Evolutionary conservation across 1,140 invertebrate genomes (phyloP).

Genomic region (Anastatus disparis): DNA sequence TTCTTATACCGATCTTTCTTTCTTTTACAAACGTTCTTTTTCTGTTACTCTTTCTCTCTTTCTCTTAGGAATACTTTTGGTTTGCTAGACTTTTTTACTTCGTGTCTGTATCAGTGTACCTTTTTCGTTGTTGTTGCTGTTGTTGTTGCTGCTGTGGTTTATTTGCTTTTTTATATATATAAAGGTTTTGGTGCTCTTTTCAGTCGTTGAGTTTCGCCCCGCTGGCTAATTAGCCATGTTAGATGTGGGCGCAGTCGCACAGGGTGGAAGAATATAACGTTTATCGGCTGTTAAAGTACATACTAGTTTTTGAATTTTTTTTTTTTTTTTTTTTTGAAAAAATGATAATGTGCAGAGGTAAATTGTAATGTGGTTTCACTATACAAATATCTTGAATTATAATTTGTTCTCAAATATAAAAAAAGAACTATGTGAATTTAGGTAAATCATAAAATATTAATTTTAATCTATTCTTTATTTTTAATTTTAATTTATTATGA

Average conservation of each 20-base stretch:
- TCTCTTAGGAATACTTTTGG: neutral
- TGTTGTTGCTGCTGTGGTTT: neutral
- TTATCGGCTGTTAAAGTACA: too few species aligned
- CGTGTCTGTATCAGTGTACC: neutral
- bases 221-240: constrained; percentile 37
- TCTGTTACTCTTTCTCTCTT: neutral
- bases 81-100: neutral
- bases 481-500: too few species aligned
- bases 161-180: too few species aligned
- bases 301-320: too few species aligned
- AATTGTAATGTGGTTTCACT: too few species aligned
- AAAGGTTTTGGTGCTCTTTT: neutral
- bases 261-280: neutral
- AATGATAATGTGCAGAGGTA: too few species aligned
- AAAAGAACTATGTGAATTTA: too few species aligned
- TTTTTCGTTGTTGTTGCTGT: neutral
- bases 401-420: too few species aligned
- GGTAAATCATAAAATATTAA: too few species aligned
- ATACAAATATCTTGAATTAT: too few species aligned
- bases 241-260: constrained; percentile 32
- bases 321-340: too few species aligned
- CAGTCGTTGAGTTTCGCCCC: neutral
- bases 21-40: neutral
- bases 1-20: constrained; percentile 32
- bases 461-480: too few species aligned